These are phyloP conservation scores for Maniola hyperantus DNA, from an alignment of 2,888 invertebrate species.

Conservation along the genomic window DNA sequence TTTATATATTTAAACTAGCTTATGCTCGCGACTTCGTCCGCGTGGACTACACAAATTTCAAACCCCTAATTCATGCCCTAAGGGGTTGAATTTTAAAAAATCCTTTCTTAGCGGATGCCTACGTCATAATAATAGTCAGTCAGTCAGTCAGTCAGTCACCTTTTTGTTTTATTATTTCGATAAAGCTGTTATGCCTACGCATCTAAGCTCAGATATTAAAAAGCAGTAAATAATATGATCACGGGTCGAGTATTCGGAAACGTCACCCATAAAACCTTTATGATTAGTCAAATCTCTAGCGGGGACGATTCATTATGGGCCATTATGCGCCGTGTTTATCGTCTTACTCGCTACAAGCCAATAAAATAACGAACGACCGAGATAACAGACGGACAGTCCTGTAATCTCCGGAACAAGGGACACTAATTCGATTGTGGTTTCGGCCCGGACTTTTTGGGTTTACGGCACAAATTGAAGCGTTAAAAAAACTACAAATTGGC, in stretches of 20 bases:
- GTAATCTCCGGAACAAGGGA: constrained; percentile 83
- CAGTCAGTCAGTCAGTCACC: too few species aligned
- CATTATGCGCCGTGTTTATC: constrained; percentile 82
- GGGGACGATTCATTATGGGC: constrained; percentile 81
- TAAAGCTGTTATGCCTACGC: not conserved
- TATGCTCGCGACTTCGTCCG: too few species aligned
- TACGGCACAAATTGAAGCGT: constrained; percentile 82
- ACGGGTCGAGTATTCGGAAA: constrained; percentile 67
- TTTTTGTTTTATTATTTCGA: too few species aligned
- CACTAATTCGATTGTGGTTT: constrained; percentile 83
- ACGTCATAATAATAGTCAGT: too few species aligned
- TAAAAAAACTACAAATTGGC: constrained; percentile 82
- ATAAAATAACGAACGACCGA: constrained; percentile 82
- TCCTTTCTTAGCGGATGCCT: too few species aligned
- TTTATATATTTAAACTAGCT: too few species aligned
- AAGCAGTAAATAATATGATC: constrained; percentile 47
- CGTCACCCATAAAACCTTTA: constrained; percentile 79
- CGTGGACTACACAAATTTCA: too few species aligned
- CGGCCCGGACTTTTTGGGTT: constrained; percentile 78
- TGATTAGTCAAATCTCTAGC: constrained; percentile 79
- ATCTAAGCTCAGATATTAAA: constrained; percentile 29
- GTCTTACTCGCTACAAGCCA: constrained; percentile 80
- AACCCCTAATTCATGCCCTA: too few species aligned
- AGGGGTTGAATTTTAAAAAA: too few species aligned
- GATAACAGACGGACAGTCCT: constrained; percentile 81